Percentiles rank a stretch among this genome's conserved stretches.
These are phyloP conservation scores for Thaumatotibia leucotreta DNA, from an alignment of 1,140 invertebrate species.

Conservation along the genomic window DNA sequence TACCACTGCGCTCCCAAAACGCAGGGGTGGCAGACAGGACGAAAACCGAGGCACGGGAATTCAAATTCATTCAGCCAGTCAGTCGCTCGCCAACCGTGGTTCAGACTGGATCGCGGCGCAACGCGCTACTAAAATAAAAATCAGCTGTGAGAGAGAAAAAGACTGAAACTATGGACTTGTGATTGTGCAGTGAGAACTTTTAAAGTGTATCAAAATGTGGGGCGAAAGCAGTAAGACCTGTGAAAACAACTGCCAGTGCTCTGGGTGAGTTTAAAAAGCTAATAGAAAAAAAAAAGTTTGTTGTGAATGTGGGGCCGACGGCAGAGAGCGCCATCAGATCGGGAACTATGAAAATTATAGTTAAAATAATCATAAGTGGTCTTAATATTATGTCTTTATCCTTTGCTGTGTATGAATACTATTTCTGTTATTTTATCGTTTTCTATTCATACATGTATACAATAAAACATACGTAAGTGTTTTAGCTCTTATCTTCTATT, in stretches of 20 bases:
- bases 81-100: slow-evolving; percentile 26
- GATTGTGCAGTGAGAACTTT: slow-evolving; percentile 29
- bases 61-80: slow-evolving; percentile 11
- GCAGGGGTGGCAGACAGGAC: slow-evolving; percentile 23
- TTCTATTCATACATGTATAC: too few relatives aligned
- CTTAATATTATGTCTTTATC: neutral
- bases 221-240: slow-evolving; percentile 56
- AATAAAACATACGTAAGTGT: too few relatives aligned
- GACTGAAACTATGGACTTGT: slow-evolving; percentile 39
- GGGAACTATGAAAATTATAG: neutral
- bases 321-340: too few relatives aligned
- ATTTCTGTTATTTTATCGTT: neutral
- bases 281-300: neutral
- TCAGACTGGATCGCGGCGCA: neutral
- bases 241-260: slow-evolving; percentile 61
- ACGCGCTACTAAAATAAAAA: slow-evolving; percentile 12
- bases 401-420: neutral
- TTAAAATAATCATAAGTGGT: too few relatives aligned
- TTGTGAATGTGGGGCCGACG: neutral
- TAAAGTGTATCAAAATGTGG: slow-evolving; percentile 51
- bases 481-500: too few relatives aligned
- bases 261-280: slow-evolving; percentile 51
- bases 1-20: slow-evolving; percentile 17
- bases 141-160: slow-evolving; percentile 30
- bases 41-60: slow-evolving; percentile 16